These are phyloP conservation scores for Leptopilina drosophilae DNA, from an alignment of 2,888 invertebrate species.

Conservation along the genomic window DNA sequence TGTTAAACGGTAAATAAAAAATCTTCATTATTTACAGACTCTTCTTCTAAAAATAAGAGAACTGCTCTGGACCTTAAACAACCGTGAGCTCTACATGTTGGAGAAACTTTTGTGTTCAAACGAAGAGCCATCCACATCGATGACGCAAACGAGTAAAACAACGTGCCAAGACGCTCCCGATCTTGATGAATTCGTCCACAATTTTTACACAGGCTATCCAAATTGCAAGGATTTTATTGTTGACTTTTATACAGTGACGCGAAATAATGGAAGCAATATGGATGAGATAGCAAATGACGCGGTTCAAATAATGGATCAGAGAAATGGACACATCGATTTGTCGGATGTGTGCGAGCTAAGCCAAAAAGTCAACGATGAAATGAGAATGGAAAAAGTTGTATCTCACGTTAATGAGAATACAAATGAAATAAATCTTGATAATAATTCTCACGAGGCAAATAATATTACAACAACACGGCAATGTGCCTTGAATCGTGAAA, in stretches of 20 bases:
- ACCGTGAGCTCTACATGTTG: conserved; percentile 89
- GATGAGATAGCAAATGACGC: conserved; percentile 74
- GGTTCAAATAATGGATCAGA: conserved; percentile 67
- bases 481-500: background rate
- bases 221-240: conserved; percentile 82
- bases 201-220: conserved; percentile 85
- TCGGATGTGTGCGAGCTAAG: conserved; percentile 13
- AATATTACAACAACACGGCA: conserved; percentile 1
- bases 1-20: background rate
- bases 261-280: conserved; percentile 73
- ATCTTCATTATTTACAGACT: conserved; percentile 78
- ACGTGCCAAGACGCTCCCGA: conserved; percentile 76
- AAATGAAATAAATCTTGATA: conserved; percentile 10
- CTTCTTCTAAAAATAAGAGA: conserved; percentile 94
- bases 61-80: conserved; percentile 91
- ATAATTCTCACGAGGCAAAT: background rate
- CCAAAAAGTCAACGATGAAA: conserved; percentile 35
- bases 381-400: conserved; percentile 11
- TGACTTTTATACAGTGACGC: conserved; percentile 75
- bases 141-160: conserved; percentile 55
- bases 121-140: conserved; percentile 81
- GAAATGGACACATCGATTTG: conserved; percentile 43
- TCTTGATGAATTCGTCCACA: conserved; percentile 83
- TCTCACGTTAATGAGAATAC: background rate
- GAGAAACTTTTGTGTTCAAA: conserved; percentile 95